Percentiles rank a stretch among this genome's conserved stretches.
Conservation (phyloP, 2,797 vertebrate species). For the Pelodytes ibericus region DNA sequence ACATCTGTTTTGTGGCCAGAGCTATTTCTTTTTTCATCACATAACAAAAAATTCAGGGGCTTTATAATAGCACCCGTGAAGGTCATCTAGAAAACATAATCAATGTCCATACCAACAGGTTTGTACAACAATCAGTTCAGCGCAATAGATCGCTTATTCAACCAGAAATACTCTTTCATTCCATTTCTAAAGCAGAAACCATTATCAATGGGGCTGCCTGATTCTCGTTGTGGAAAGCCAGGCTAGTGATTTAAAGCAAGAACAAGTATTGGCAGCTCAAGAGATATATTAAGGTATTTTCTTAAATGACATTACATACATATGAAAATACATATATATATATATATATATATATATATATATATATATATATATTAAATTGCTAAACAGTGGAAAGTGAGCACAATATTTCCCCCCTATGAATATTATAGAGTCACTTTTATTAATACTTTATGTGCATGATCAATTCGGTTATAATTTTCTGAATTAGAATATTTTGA, state of each 20-base stretch:
- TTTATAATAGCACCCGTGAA: neutral
- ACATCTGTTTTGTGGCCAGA: neutral
- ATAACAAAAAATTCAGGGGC: slow-evolving; percentile 5
- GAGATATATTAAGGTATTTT: too few relatives aligned
- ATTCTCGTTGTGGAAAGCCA: slow-evolving; percentile 17
- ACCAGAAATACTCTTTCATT: slow-evolving; percentile 34
- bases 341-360: too few relatives aligned
- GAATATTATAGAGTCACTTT: too few relatives aligned
- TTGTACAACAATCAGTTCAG: slow-evolving; percentile 37
- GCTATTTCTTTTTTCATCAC: neutral
- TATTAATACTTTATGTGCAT: too few relatives aligned
- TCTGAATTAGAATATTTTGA: too few relatives aligned
- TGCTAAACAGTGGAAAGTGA: too few relatives aligned
- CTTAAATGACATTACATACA: too few relatives aligned
- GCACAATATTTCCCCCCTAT: too few relatives aligned
- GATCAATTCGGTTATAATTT: too few relatives aligned
- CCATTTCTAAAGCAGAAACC: slow-evolving; percentile 27
- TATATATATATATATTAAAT: too few relatives aligned
- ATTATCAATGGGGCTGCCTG: slow-evolving; percentile 12
- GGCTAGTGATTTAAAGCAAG: neutral
- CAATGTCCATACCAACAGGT: slow-evolving; percentile 24
- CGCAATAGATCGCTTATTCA: slow-evolving; percentile 30
- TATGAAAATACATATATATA: too few relatives aligned
- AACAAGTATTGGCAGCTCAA: too few relatives aligned
- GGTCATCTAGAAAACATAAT: slow-evolving; percentile 18